Base-by-base conservation (phyloP, 1,140 invertebrate species). In the Tetramorium alpestre region DNA sequence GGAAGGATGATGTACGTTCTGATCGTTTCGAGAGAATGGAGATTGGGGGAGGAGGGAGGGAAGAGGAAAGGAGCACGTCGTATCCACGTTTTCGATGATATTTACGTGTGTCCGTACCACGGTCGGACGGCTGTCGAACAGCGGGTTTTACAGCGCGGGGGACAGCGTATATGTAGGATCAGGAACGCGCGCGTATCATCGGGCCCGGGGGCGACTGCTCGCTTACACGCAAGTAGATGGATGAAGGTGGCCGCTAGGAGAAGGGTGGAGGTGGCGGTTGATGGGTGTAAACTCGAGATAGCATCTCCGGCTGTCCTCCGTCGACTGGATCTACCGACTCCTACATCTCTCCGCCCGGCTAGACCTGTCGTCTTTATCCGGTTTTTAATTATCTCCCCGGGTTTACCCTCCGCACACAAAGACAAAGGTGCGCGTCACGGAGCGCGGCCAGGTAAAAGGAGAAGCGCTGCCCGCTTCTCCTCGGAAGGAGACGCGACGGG, bases 231-330 rank as follows among this genome's bases (percentile, higher is more conserved):
- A 91, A 92, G 76, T 90, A 92, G 90, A 92, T 91, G 89, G 91
- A 92, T 92, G 91, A 92, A 91, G 89, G 89, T 90, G 85, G 88
- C 72, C 86, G 56, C 49, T 62, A 60, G 67, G 54, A 56, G 77
- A 84, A 38, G 69, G 38, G 75, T 73, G 81, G 87, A 93, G 91
- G 92, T 93, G 91, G 90, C 91, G 92, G 91, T 85, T 91, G 89
- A 92, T 92, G 89, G 92, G 92, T 93, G 92, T 93, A 93, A 93
- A 93, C 90, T 92, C 86, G 80, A 92, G 92, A 93, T 93, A 92
- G 82, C 67, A 93, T 92, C 92, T 89, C 73, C 28, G 44, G 75
- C 62, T 90, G 86, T 87, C 88, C 75, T 70, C 77, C 64, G 47
- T 78, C 62, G 62, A 54, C 64, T 56, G 70, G 78, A 84, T 89